Evolutionary conservation across 2,888 invertebrate species (phyloP).

Genomic region (Mythimna lalbum): DNA sequence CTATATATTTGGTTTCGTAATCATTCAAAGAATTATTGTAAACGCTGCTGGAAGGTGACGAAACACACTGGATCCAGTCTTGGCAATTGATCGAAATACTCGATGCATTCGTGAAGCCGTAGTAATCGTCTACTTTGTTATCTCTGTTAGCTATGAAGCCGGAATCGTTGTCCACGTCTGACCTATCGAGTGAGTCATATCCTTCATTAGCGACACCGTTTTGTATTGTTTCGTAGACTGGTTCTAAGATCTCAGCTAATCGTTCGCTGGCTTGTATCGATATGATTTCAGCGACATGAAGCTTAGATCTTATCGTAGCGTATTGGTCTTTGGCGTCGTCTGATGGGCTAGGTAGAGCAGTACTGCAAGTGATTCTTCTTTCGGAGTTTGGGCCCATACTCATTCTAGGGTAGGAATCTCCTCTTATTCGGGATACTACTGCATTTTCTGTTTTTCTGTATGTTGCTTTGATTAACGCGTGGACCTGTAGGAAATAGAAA

Average conservation of each 20-base stretch:
- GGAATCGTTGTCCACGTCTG: conserved; percentile 74
- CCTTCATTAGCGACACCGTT: conserved; percentile 76
- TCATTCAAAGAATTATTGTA: conserved; percentile 80
- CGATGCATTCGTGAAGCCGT: conserved; percentile 81
- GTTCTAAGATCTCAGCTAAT: conserved; percentile 85
- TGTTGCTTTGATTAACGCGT: conserved; percentile 81
- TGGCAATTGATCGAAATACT: conserved; percentile 82
- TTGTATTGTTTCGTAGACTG: conserved; percentile 85
- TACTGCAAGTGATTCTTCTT: conserved; percentile 83
- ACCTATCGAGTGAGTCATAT: conserved; percentile 78
- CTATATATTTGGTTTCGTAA: conserved; percentile 72
- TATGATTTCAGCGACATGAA: conserved; percentile 87
- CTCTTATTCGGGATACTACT: conserved; percentile 80
- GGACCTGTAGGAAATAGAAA: conserved; percentile 76
- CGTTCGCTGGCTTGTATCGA: conserved; percentile 85
- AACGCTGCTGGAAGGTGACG: conserved; percentile 78
- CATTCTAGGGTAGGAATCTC: conserved; percentile 76
- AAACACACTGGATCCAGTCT: conserved; percentile 82
- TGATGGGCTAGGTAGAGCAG: conserved; percentile 73
- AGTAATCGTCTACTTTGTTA: conserved; percentile 76
- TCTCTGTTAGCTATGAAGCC: conserved; percentile 73
- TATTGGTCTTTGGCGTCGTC: conserved; percentile 74
- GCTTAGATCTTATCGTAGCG: conserved; percentile 74
- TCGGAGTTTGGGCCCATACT: conserved; percentile 75
- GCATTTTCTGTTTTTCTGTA: conserved; percentile 86